phyloP scores from a whole-genome alignment of 1,140 invertebrate species.

The Brachionus calyciflorus region DNA sequence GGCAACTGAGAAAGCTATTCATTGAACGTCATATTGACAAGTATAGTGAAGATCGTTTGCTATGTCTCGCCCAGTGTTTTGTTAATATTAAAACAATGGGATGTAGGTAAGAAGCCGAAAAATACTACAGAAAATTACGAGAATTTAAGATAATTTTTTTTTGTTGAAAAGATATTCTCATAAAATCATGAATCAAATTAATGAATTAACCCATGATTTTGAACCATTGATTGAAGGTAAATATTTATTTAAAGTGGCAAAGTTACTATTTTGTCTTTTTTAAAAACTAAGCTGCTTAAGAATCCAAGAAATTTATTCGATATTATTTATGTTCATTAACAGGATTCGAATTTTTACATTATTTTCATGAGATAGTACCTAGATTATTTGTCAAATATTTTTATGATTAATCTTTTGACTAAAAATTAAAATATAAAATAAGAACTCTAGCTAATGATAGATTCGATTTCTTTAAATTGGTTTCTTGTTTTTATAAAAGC shows the following conservation, averaged over 20 bases:
- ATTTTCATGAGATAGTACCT: too few species aligned
- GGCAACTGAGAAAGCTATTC: slow-evolving; percentile 23
- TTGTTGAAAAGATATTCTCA: slow-evolving; percentile 5
- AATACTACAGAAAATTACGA: neutral
- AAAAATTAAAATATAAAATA: too few species aligned
- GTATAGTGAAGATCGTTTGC: slow-evolving; percentile 41
- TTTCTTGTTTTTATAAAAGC: too few species aligned
- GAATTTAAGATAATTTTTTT: neutral
- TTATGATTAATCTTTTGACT: too few species aligned
- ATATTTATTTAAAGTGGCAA: neutral
- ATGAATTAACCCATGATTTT: slow-evolving; percentile 2
- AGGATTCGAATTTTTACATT: too few species aligned
- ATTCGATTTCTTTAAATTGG: too few species aligned
- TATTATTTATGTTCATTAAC: too few species aligned
- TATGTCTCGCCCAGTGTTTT: slow-evolving; percentile 43
- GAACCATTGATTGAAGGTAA: slow-evolving; percentile 3
- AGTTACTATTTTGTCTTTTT: neutral
- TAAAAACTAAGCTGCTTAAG: too few species aligned
- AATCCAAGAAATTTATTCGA: too few species aligned
- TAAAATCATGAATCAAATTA: slow-evolving; percentile 42
- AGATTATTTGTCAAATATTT: too few species aligned
- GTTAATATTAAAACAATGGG: slow-evolving; percentile 32
- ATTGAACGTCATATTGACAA: neutral
- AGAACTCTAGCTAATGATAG: too few species aligned
- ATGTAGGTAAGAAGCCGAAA: neutral